phyloP scores from a whole-genome alignment of 92 coral and sea anemone species.

The Zoanthus solanderi region DNA sequence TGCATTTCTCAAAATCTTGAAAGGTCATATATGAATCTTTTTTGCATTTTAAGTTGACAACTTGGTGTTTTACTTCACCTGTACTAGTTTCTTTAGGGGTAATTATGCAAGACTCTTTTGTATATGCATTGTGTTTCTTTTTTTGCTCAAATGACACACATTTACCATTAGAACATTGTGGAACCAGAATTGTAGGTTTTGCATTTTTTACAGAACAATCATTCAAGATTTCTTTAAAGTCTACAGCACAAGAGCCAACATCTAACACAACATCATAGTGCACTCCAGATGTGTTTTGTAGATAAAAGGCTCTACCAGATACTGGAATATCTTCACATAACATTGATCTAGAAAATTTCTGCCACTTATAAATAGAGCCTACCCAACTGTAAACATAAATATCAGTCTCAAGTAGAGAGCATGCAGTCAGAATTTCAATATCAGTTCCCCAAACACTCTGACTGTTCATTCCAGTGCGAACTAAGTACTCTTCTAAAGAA shows the following conservation, averaged over 20 bases:
- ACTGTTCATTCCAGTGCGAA: slow-evolving; percentile 57
- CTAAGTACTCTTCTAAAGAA: slow-evolving; percentile 63
- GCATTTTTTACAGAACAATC: slow-evolving; percentile 12
- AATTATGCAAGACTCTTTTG: slow-evolving; percentile 12
- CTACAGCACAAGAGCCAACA: background rate
- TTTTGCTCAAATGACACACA: slow-evolving; percentile 13
- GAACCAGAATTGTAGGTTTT: slow-evolving; percentile 13
- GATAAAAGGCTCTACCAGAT: slow-evolving; percentile 45
- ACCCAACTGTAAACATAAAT: slow-evolving; percentile 65
- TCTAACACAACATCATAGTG: slow-evolving; percentile 62
- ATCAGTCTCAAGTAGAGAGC: slow-evolving; percentile 56
- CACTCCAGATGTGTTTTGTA: slow-evolving; percentile 56
- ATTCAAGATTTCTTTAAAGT: slow-evolving; percentile 6
- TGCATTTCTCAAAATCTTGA: slow-evolving; percentile 12
- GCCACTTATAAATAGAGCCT: slow-evolving; percentile 51
- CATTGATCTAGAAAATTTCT: slow-evolving; percentile 63
- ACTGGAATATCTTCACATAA: slow-evolving; percentile 27
- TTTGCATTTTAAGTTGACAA: slow-evolving; percentile 12
- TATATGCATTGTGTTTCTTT: slow-evolving; percentile 12
- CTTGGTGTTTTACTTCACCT: slow-evolving; percentile 14
- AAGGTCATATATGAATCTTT: slow-evolving; percentile 5
- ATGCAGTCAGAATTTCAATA: slow-evolving; percentile 72
- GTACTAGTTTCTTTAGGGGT: slow-evolving; percentile 14
- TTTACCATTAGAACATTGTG: slow-evolving; percentile 12
- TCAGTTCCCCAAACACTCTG: slow-evolving; percentile 80